A percentile compares a stretch with the other conserved stretches of the same genome.
Evolutionary conservation across 2,888 invertebrate species (phyloP).

Genomic region (Scrobipalpa atriplicella): DNA sequence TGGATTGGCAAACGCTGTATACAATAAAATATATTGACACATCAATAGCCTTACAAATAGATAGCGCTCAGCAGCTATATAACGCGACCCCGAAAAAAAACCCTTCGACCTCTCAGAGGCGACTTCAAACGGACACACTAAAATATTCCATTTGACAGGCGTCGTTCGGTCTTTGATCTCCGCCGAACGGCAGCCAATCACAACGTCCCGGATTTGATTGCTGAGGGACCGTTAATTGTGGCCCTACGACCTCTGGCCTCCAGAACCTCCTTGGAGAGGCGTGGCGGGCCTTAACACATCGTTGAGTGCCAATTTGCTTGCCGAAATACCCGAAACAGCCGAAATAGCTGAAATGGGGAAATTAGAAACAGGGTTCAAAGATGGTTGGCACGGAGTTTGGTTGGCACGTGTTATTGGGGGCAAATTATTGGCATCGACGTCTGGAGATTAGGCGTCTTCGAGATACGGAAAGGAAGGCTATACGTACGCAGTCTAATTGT

Average conservation of each 20-base stretch:
- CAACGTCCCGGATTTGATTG: slow-evolving; percentile 71
- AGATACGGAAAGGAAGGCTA: background rate
- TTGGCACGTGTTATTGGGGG: slow-evolving; percentile 26
- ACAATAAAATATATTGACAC: too few species aligned
- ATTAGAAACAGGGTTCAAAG: slow-evolving; percentile 9
- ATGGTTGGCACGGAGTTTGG: slow-evolving; percentile 16
- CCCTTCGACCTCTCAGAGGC: background rate
- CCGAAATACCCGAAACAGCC: slow-evolving; percentile 21
- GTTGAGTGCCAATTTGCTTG: slow-evolving; percentile 67
- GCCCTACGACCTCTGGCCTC: slow-evolving; percentile 67
- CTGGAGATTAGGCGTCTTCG: slow-evolving; percentile 2
- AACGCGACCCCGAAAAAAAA: slow-evolving; percentile 20
- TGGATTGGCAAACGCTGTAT: too few species aligned
- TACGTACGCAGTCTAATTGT: too few species aligned
- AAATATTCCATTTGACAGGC: slow-evolving; percentile 79
- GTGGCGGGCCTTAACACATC: slow-evolving; percentile 66
- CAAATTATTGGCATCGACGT: slow-evolving; percentile 22
- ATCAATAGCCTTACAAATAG: background rate
- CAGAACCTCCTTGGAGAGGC: slow-evolving; percentile 54
- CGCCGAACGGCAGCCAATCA: slow-evolving; percentile 70
- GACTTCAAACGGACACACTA: slow-evolving; percentile 40
- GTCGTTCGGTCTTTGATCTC: slow-evolving; percentile 70
- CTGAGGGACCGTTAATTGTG: slow-evolving; percentile 78
- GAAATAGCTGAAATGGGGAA: background rate
- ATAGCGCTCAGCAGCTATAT: slow-evolving; percentile 10